These are phyloP conservation scores for Elaphurus davidianus DNA, from an alignment of 2,113 vertebrate species.

Conservation along the genomic window DNA sequence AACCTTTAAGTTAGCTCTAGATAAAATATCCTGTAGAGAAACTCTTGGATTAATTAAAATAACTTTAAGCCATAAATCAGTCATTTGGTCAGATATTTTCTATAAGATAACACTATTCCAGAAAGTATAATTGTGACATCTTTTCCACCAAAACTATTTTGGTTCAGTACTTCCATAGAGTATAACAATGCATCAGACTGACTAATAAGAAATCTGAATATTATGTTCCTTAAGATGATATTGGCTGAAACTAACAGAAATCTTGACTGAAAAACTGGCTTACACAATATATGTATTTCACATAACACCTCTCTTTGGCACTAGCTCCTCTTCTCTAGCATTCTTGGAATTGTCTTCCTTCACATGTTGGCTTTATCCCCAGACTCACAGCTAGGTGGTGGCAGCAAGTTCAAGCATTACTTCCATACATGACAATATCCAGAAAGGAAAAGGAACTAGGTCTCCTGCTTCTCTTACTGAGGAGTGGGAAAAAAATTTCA, in stretches of 20 bases:
- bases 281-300: not conserved
- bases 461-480: not conserved
- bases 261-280: not conserved
- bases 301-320: not conserved
- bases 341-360: not conserved
- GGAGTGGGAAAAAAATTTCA: not conserved
- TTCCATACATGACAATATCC: not conserved
- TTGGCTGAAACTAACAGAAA: not conserved
- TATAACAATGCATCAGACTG: not conserved
- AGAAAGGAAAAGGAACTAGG: not conserved
- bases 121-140: not conserved
- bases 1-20: not conserved
- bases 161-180: not conserved
- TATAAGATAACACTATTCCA: not conserved
- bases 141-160: not conserved
- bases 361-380: not conserved
- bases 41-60: not conserved
- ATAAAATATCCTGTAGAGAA: not conserved
- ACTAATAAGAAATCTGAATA: not conserved
- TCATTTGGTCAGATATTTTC: not conserved
- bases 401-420: not conserved
- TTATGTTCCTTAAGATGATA: not conserved
- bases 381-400: not conserved
- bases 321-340: not conserved
- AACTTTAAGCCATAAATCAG: not conserved